A percentile compares a stretch with the other conserved stretches of the same genome.
These are phyloP conservation scores for Galendromus occidentalis DNA, from an alignment of 1,140 invertebrate genomes.

Conservation along the genomic window DNA sequence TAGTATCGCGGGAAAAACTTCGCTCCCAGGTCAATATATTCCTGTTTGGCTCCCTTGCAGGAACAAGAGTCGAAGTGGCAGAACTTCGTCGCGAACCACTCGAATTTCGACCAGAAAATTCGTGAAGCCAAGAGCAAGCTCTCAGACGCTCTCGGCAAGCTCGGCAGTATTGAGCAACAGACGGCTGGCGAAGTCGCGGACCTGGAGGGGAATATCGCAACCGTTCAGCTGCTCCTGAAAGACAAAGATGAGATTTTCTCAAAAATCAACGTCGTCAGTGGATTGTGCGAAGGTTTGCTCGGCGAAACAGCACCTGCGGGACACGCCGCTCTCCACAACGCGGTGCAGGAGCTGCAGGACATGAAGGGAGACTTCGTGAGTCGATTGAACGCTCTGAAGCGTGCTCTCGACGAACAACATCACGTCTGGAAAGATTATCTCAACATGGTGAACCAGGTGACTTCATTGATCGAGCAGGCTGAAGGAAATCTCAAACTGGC, in stretches of 20 bases:
- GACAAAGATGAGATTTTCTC: constrained; percentile 75
- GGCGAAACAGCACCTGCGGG: constrained; percentile 73
- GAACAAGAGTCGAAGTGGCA: constrained; percentile 75
- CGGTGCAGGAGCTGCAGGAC: constrained; percentile 59
- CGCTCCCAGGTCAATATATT: neutral
- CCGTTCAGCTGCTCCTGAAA: constrained; percentile 55
- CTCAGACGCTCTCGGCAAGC: constrained; percentile 57
- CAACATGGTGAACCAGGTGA: constrained; percentile 62
- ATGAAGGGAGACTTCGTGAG: constrained; percentile 66
- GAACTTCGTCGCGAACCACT: constrained; percentile 66
- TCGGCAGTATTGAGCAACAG: constrained; percentile 44
- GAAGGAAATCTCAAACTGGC: constrained; percentile 48
- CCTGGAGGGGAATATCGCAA: constrained; percentile 57
- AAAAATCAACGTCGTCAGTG: constrained; percentile 62
- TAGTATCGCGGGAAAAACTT: no score
- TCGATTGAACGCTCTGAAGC: constrained; percentile 68
- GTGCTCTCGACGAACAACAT: constrained; percentile 64
- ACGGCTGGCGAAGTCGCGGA: constrained; percentile 36
- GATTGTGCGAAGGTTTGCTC: constrained; percentile 70
- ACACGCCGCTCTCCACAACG: constrained; percentile 62
- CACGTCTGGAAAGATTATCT: constrained; percentile 69
- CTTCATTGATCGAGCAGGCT: constrained; percentile 57
- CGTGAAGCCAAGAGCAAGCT: constrained; percentile 61
- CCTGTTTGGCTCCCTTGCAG: constrained; percentile 21
- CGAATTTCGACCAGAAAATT: constrained; percentile 61